Evolutionary conservation across 2,797 vertebrate species (phyloP).

Genomic region (Percopsis omiscomaycus): DNA sequence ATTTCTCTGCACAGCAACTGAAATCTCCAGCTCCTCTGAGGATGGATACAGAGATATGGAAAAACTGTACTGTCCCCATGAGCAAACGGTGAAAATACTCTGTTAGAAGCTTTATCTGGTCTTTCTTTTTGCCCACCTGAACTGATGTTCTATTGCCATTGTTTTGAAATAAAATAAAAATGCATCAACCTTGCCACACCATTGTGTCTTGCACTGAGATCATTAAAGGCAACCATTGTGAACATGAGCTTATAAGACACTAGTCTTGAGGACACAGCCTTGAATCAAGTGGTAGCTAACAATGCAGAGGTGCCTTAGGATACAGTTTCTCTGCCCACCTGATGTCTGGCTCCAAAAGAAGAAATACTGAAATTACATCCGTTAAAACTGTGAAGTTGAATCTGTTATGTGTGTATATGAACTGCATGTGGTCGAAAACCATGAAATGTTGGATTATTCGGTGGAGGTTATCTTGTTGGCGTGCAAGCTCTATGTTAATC

Average conservation of each 20-base stretch:
- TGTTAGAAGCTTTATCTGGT: conserved; percentile 16
- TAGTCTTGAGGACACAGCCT: background rate
- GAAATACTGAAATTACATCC: background rate
- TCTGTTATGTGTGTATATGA: too few relatives aligned
- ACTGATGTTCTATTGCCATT: conserved; percentile 5
- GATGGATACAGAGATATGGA: background rate
- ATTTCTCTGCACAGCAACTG: too few relatives aligned
- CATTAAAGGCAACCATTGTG: background rate
- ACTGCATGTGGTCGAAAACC: too few relatives aligned
- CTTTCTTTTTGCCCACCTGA: background rate
- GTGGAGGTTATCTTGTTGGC: too few relatives aligned
- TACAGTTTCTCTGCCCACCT: too few relatives aligned
- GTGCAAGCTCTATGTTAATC: too few relatives aligned
- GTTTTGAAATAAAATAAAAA: background rate
- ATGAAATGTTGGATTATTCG: too few relatives aligned
- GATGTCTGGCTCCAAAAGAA: too few relatives aligned
- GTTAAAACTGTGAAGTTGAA: background rate
- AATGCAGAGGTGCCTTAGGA: too few relatives aligned
- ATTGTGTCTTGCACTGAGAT: background rate
- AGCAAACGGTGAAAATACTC: conserved; percentile 6
- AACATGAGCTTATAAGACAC: background rate
- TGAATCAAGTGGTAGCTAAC: background rate
- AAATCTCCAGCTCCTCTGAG: background rate
- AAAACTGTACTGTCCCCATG: background rate
- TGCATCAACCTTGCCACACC: background rate